These are phyloP conservation scores for Ammodytes dubius DNA, from an alignment of 2,113 vertebrate genomes.

Conservation along the genomic window DNA sequence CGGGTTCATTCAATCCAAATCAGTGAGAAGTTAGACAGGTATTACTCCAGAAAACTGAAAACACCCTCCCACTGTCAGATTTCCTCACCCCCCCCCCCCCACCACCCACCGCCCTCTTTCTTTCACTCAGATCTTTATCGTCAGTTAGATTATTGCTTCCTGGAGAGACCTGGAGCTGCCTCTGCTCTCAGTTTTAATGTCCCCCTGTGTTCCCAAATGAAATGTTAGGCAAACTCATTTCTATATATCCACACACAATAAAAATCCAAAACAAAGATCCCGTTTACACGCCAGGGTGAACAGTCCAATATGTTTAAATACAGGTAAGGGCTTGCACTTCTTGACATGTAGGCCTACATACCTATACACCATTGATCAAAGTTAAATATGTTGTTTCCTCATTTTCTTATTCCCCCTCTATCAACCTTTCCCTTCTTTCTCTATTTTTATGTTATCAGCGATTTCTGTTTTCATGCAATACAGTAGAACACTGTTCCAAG, in stretches of 20 bases:
- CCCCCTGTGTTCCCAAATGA: conserved; percentile 55
- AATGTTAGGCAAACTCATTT: conserved; percentile 31
- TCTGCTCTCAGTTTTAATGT: conserved; percentile 58
- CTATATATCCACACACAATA: conserved; percentile 16
- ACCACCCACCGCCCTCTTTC: conserved; percentile 45
- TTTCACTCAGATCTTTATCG: conserved; percentile 74
- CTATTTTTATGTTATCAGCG: neutral
- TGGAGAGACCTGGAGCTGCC: conserved; percentile 69
- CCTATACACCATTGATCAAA: neutral
- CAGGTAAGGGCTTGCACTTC: neutral
- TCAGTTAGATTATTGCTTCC: conserved; percentile 79
- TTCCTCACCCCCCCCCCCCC: conserved; percentile 30
- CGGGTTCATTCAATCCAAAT: conserved; percentile 31
- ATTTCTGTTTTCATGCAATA: neutral
- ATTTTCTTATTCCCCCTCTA: neutral
- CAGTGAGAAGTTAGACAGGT: conserved; percentile 34
- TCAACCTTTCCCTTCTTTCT: neutral
- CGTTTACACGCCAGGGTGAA: neutral
- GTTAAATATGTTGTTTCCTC: conserved; percentile 2
- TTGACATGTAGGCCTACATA: neutral
- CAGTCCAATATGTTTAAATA: neutral
- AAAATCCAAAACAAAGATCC: conserved; percentile 2
- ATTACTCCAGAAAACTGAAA: conserved; percentile 41
- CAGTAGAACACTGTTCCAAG: neutral
- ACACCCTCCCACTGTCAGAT: conserved; percentile 47